Conservation (phyloP, 2,113 vertebrate species). For the Peucedramus taeniatus region DNA sequence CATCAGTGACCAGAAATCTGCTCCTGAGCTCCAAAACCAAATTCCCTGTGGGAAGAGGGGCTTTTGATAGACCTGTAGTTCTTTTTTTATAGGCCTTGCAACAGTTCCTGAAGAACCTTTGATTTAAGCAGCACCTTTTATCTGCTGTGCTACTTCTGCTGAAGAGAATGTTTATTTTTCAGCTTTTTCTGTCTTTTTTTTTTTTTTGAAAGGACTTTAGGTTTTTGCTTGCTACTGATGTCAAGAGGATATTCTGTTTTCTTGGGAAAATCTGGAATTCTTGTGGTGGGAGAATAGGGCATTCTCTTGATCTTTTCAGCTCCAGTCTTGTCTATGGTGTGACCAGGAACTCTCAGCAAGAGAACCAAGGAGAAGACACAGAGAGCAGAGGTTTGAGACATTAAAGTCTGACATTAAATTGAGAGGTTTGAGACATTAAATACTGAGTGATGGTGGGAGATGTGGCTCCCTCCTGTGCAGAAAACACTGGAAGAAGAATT, state of each 20-base stretch:
- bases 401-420: neutral
- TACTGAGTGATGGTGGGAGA: neutral
- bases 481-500: neutral
- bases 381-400: neutral
- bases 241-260: neutral
- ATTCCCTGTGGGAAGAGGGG: neutral
- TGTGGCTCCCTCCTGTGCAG: neutral
- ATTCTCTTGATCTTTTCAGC: neutral
- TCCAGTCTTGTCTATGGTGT: neutral
- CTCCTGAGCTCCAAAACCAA: neutral
- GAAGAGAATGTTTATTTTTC: neutral
- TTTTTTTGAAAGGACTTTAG: neutral
- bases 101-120: neutral
- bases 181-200: neutral
- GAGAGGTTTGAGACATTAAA: neutral
- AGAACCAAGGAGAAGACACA: neutral
- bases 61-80: neutral
- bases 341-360: neutral
- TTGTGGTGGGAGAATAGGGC: neutral
- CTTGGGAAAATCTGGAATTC: neutral
- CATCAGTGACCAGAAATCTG: neutral
- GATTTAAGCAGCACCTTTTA: slow-evolving; percentile 11
- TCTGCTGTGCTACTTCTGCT: neutral
- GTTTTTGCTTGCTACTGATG: neutral
- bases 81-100: neutral